Percentiles rank a stretch among this genome's conserved stretches.
Conservation (phyloP, 2,888 invertebrate genomes). For the Drosophila colorata region DNA sequence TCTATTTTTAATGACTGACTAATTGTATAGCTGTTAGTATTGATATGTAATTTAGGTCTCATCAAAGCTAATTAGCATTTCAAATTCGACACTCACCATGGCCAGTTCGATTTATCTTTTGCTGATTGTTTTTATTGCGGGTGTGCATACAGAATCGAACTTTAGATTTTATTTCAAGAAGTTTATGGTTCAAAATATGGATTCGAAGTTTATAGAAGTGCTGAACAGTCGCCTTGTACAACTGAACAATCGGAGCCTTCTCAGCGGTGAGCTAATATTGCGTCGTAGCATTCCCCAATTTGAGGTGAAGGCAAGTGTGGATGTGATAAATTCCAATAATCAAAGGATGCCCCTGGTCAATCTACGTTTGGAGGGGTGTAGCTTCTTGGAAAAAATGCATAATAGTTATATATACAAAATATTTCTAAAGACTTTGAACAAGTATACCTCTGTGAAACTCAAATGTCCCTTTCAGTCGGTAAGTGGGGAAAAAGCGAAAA, state of each 20-base stretch:
- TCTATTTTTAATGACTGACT: too few relatives aligned
- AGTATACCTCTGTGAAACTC: background rate
- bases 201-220: background rate
- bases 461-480: background rate
- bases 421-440: background rate
- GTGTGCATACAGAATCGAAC: background rate
- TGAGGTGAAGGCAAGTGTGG: background rate
- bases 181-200: background rate
- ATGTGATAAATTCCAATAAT: background rate
- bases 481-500: background rate
- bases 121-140: background rate
- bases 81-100: background rate
- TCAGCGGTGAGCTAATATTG: constrained; percentile 1
- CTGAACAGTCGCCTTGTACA: background rate
- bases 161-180: background rate
- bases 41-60: background rate
- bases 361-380: background rate
- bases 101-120: background rate
- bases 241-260: constrained; percentile 13
- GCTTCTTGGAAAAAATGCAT: background rate
- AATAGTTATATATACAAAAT: background rate
- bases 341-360: too few relatives aligned
- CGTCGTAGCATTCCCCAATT: constrained; percentile 1
- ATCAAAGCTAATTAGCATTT: background rate
- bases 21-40: background rate